phyloP scores from a whole-genome alignment of 2,888 invertebrate species.

The Drosophila quinaria region DNA sequence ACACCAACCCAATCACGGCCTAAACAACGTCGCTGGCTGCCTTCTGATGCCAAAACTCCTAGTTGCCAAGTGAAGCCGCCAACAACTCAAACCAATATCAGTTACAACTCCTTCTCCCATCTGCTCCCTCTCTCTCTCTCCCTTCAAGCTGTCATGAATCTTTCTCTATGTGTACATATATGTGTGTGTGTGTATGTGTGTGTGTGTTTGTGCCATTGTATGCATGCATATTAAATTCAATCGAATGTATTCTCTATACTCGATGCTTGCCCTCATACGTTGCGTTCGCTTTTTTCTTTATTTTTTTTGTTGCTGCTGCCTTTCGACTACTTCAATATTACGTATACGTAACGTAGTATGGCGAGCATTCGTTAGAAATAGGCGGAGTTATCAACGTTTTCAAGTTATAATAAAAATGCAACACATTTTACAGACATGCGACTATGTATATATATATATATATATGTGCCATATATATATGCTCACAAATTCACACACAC shows the following conservation, averaged over 20 bases:
- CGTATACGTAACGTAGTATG: conserved; percentile 67
- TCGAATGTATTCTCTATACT: conserved; percentile 83
- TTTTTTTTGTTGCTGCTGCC: conserved; percentile 14
- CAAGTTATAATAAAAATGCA: conserved; percentile 85
- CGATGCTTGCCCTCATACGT: conserved; percentile 53
- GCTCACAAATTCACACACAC: conserved; percentile 1
- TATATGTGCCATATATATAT: conserved; percentile 12
- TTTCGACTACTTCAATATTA: conserved; percentile 59
- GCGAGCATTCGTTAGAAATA: conserved; percentile 81
- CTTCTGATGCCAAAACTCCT: conserved; percentile 24
- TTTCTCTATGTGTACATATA: conserved; percentile 19
- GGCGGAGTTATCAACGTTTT: conserved; percentile 85
- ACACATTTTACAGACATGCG: conserved; percentile 81
- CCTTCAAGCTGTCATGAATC: conserved; percentile 11
- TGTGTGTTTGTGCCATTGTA: conserved; percentile 68
- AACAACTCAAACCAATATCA: conserved; percentile 22
- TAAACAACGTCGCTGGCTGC: conserved; percentile 47
- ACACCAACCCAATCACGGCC: conserved; percentile 45
- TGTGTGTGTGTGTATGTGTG: conserved; percentile 40
- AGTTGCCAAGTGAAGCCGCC: conserved; percentile 14
- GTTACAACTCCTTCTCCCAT: conserved; percentile 16
- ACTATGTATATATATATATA: conserved; percentile 47
- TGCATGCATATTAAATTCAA: conserved; percentile 85
- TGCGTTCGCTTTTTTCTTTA: conserved; percentile 26
- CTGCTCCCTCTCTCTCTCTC: conserved; percentile 1